Conservation (phyloP, 1,140 invertebrate genomes). For the Tetragonula clypearis region DNA sequence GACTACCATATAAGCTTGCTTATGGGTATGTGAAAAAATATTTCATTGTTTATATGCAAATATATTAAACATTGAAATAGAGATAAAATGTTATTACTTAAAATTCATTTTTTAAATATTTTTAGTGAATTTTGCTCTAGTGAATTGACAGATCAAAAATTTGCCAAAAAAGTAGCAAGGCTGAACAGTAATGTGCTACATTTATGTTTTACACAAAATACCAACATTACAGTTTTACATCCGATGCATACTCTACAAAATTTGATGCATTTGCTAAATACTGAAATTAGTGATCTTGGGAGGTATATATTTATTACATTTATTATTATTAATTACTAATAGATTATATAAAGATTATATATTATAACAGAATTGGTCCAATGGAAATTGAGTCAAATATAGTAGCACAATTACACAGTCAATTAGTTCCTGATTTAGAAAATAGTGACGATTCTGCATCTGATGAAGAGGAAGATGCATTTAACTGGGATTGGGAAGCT, state of each 20-base stretch:
- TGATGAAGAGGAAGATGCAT: conserved; percentile 85
- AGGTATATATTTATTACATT: conserved; percentile 80
- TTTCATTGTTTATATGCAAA: conserved; percentile 13
- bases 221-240: conserved; percentile 85
- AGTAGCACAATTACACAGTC: conserved; percentile 84
- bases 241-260: conserved; percentile 89
- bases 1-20: conserved; percentile 88
- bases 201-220: conserved; percentile 90
- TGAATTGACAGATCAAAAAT: conserved; percentile 87
- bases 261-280: conserved; percentile 87
- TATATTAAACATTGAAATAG: neutral
- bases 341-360: conserved; percentile 32
- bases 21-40: conserved; percentile 84
- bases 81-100: neutral
- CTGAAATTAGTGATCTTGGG: conserved; percentile 86
- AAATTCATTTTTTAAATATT: conserved; percentile 29
- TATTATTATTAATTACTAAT: neutral
- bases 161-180: conserved; percentile 87
- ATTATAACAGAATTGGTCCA: conserved; percentile 81
- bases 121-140: conserved; percentile 89
- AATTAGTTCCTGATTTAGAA: conserved; percentile 83
- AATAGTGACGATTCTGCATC: conserved; percentile 86
- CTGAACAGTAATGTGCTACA: conserved; percentile 92
- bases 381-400: conserved; percentile 83
- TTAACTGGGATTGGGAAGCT: conserved; percentile 87